Evolutionary conservation across 2,888 invertebrate genomes (phyloP), one percentile per base, ranked within the genome.

Genomic region (Trichopoda pennipes): DNA sequence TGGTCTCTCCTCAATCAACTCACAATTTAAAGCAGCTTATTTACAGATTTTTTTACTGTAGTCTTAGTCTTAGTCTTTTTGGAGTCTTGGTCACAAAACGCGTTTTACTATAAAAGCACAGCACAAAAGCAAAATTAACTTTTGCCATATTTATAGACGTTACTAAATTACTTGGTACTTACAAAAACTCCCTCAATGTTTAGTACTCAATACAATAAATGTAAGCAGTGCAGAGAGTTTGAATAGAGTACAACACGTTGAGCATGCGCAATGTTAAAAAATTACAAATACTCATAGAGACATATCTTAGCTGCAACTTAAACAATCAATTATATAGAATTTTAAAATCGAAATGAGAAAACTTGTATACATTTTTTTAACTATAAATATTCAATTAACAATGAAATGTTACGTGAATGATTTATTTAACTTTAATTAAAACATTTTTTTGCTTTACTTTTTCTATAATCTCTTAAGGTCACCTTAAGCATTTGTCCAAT

Each of bases 1-100:
- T 81, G 84, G 80, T 84, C 83, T 85, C 83, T 75, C 56, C 72
- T n/a, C 60, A 51, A 72, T 32, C 16, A 69, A 47, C 77, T 69
- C 32, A 64, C 51, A 58, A 77, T 77, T 51, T 61, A 28, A 51
- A 49, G 58, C 69, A 63, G 69, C 73, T 77, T 63, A 56, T 63
- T 61, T n/a, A n/a, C 49, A 42, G 42, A 17, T 42, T 47, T 38
- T 47, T 12, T 66, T 75, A n/a, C n/a, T n/a, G n/a, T n/a, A n/a
- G n/a, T n/a, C n/a, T n/a, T n/a, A n/a, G n/a, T n/a, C n/a, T 73
- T 21, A 9, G 42, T 21, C 44, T 16, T 21, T 21, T 55, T 23
- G 14, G n/a, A 44, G 12, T 51, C 75, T 76, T 69, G 74, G 69
- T 44, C 63, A 60, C 58, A 44, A 75, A 82, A 78, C 81, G 70